phyloP scores from a whole-genome alignment of 1,140 invertebrate genomes.

The Leptinotarsa texana region DNA sequence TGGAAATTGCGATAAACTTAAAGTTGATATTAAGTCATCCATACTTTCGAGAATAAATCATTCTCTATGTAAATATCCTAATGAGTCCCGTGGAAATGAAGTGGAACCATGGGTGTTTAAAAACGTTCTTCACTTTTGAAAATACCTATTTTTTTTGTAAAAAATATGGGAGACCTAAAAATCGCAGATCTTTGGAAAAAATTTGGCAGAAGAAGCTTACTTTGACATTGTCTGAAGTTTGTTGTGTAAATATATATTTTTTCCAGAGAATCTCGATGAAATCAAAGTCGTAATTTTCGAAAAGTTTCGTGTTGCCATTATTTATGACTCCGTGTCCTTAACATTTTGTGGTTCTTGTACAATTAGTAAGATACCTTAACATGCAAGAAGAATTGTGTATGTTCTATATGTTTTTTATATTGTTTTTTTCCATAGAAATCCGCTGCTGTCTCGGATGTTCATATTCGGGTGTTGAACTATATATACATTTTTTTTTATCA shows the following conservation, averaged over 20 bases:
- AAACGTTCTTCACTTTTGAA: neutral
- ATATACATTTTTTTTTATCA: too few relatives aligned
- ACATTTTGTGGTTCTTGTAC: slow-evolving; percentile 19
- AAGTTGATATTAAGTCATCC: too few relatives aligned
- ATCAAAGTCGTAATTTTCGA: slow-evolving; percentile 19
- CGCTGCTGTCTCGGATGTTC: neutral
- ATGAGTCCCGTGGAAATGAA: too few relatives aligned
- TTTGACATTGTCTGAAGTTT: too few relatives aligned
- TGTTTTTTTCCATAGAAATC: slow-evolving; percentile 20
- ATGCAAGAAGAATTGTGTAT: neutral
- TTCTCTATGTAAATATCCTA: too few relatives aligned
- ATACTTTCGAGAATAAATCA: too few relatives aligned
- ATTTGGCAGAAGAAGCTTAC: neutral
- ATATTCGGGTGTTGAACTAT: slow-evolving; percentile 8
- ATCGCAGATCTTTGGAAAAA: neutral
- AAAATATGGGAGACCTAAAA: slow-evolving; percentile 12
- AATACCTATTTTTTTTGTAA: slow-evolving; percentile 13
- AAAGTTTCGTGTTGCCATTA: slow-evolving; percentile 29
- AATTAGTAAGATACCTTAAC: neutral
- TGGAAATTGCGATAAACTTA: too few relatives aligned
- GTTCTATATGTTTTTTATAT: slow-evolving; percentile 20
- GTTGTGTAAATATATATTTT: neutral
- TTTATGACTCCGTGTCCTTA: slow-evolving; percentile 15
- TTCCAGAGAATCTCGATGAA: neutral
- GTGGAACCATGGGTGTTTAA: too few relatives aligned